Evolutionary conservation across 2,113 vertebrate species (phyloP).

Genomic region (Mormyrus lacerda): DNA sequence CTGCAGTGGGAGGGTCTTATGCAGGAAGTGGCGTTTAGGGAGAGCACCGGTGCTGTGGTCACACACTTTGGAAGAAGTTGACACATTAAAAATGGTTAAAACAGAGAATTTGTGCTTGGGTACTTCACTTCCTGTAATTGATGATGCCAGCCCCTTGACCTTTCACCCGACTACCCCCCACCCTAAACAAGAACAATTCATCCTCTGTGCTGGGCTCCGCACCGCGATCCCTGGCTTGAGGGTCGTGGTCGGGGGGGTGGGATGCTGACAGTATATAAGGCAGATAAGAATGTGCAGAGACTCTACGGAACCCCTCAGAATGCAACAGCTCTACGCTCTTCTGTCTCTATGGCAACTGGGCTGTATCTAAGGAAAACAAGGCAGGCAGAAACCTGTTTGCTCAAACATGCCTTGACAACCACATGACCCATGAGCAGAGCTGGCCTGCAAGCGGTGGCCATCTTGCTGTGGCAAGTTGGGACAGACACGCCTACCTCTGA

Average conservation of each 20-base stretch:
- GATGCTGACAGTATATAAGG: not conserved
- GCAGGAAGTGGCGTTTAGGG: not conserved
- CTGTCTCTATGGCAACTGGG: conserved; percentile 44
- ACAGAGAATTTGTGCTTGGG: not conserved
- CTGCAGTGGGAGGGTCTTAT: not conserved
- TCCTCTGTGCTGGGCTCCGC: conserved; percentile 12
- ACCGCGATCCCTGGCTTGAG: not conserved
- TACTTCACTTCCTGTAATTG: not conserved
- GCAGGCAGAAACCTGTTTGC: conserved; percentile 12
- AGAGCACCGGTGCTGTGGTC: not conserved
- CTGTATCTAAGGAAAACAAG: conserved; percentile 35
- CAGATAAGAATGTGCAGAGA: not conserved
- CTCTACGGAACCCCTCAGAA: conserved; percentile 11
- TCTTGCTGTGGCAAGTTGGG: not conserved
- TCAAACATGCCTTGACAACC: conserved; percentile 32
- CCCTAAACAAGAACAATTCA: not conserved
- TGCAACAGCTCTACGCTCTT: not conserved
- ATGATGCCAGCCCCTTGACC: conserved; percentile 28
- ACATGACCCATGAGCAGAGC: conserved; percentile 19
- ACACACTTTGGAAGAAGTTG: not conserved
- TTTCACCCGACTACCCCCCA: not conserved
- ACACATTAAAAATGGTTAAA: not conserved
- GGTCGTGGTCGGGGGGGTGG: not conserved
- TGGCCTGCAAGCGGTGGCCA: conserved; percentile 16
- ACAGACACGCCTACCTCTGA: conserved; percentile 75